phyloP scores from a whole-genome alignment of 2,113 vertebrate genomes.

The Mesocricetus auratus region DNA sequence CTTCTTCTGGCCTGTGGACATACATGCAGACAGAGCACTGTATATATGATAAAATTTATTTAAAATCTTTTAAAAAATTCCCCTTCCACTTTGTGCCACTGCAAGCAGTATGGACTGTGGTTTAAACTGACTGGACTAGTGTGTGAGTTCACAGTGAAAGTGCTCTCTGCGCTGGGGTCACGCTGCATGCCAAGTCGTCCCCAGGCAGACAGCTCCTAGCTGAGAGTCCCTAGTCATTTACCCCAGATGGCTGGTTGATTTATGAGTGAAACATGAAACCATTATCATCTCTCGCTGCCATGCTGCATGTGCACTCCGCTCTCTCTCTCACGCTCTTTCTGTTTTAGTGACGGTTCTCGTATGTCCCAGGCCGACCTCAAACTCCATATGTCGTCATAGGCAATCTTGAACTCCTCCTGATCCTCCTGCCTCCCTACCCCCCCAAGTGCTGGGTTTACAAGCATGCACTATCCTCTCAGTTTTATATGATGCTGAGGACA shows the following conservation, averaged over 20 bases:
- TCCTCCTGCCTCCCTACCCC: not conserved
- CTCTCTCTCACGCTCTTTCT: not conserved
- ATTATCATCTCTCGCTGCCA: not conserved
- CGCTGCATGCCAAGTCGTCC: rapidly evolving
- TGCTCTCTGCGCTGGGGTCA: not conserved
- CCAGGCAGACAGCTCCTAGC: not conserved
- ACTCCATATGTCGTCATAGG: not conserved
- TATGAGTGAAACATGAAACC: not conserved
- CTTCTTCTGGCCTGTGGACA: too few species aligned
- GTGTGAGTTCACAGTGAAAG: not conserved
- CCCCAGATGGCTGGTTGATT: not conserved
- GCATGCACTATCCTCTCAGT: not conserved
- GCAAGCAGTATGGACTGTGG: rapidly evolving
- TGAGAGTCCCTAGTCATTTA: rapidly evolving
- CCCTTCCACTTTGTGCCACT: not conserved
- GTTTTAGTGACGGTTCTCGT: not conserved
- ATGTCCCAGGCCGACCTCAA: not conserved
- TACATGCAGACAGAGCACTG: too few species aligned
- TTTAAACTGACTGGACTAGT: not conserved
- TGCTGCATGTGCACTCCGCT: not conserved
- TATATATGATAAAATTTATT: too few species aligned
- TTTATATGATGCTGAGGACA: not conserved
- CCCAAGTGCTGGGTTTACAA: not conserved
- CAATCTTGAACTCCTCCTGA: not conserved
- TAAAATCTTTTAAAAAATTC: too few species aligned